Base-by-base conservation (phyloP, 2,888 invertebrate species). In the Sisyra nigra region DNA sequence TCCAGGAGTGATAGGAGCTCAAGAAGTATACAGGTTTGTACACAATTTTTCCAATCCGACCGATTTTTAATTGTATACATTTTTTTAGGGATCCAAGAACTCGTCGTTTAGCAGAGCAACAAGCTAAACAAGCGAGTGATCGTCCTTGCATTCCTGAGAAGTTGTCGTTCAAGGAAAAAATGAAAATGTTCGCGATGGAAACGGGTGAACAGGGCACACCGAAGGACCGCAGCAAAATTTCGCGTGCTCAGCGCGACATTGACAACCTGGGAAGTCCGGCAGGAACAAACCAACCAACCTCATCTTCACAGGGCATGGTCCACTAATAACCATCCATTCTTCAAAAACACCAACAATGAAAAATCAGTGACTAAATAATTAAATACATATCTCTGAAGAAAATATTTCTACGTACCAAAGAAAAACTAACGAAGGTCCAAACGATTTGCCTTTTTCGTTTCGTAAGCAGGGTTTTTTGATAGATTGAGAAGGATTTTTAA, bases 121-220 rank as follows among this genome's bases (percentile, higher is more conserved):
- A 79, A 52, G 67, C 65, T 6, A 74, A 75, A 48, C 73, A 77
- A 50, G 74, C 74, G 52, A 72, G 67, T 46, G 67, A 68, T 51
- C 65, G 71, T 50, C 74, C 81, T 44, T 74, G 78, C 44, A 75
- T 86, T 48, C 89, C 89, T 2, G 94, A 96, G 60, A 89, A 93
- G 55, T 72, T 97, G 47, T 89, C 89, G 45, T 98, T 98, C 67
- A 85, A 92, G 61, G 97, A 98, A 64, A 98, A 98, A 67, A 97
- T 97, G 94, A 92, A 92, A 67, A 91, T 96, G 87, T 98, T 98
- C 69, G 97, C 96, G 35, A 78, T 87, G 66, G 94, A 96, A 68
- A 84, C 92, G 10, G 96, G 96, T 34, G 93, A 94, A 59, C 78
- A 82, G 54, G 76, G 81, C 57, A 89, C 92, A 47, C 93, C 93